Conservation (phyloP, 2,888 invertebrate species). For the Chrysolina haemoptera region DNA sequence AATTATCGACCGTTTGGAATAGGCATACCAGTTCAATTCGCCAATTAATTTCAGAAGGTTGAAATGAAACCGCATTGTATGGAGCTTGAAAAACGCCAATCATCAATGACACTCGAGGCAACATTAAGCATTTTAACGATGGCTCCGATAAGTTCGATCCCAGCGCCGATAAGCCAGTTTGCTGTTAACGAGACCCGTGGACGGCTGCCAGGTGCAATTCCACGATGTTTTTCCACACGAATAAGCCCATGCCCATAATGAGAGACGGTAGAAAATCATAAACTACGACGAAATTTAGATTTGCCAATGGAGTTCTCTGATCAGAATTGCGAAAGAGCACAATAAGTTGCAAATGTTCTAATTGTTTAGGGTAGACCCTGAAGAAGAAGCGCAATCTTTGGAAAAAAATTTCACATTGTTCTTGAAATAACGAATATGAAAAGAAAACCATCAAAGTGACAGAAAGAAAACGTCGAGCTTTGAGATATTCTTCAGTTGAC, state of each 20-base stretch:
- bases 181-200: slow-evolving; percentile 61
- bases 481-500: too few species aligned
- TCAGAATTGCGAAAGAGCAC: not conserved
- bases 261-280: not conserved
- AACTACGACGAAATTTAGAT: too few species aligned
- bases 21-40: not conserved
- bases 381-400: too few species aligned
- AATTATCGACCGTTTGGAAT: slow-evolving; percentile 2
- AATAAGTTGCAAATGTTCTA: too few species aligned
- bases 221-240: slow-evolving; percentile 61
- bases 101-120: slow-evolving; percentile 59
- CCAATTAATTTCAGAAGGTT: slow-evolving; percentile 20
- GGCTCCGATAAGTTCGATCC: slow-evolving; percentile 61
- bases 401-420: too few species aligned
- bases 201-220: slow-evolving; percentile 65
- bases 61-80: slow-evolving; percentile 25
- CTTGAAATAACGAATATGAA: too few species aligned
- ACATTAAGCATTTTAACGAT: slow-evolving; percentile 63
- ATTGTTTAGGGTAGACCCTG: too few species aligned
- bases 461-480: too few species aligned
- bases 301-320: not conserved
- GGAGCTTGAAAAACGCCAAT: slow-evolving; percentile 36
- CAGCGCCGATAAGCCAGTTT: slow-evolving; percentile 61
- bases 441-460: too few species aligned
- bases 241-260: slow-evolving; percentile 45